Percentiles rank a stretch among this genome's conserved stretches.
These are phyloP conservation scores for Cynodonichthys magdalenae DNA, from an alignment of 2,797 vertebrate genomes.

Conservation along the genomic window DNA sequence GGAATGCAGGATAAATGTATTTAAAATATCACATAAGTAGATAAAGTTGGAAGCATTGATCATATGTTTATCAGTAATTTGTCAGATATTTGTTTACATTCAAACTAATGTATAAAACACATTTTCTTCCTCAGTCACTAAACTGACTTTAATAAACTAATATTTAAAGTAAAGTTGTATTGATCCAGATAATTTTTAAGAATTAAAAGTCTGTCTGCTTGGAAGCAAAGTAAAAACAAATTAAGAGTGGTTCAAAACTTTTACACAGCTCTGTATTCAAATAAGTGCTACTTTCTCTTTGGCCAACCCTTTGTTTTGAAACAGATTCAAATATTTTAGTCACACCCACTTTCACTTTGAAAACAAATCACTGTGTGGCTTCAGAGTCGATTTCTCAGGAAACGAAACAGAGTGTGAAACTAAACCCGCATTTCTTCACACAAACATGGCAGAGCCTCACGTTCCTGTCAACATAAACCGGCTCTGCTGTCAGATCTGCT, in stretches of 20 bases:
- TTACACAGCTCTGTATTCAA: too few species aligned
- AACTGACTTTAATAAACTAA: not conserved
- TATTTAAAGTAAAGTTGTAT: too few species aligned
- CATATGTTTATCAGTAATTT: not conserved
- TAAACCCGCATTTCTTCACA: not conserved
- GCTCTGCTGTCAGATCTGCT: conserved; percentile 38
- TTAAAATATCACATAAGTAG: too few species aligned
- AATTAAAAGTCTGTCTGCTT: not conserved
- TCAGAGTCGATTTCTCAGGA: not conserved
- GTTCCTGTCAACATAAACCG: not conserved
- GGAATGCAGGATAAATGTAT: too few species aligned
- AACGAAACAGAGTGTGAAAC: conserved; percentile 22
- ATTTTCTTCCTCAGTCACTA: not conserved
- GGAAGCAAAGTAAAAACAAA: too few species aligned
- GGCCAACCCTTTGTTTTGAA: not conserved
- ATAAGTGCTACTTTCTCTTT: not conserved
- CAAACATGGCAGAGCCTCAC: conserved; percentile 23
- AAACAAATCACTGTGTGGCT: not conserved
- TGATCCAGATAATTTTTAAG: not conserved
- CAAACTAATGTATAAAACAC: not conserved
- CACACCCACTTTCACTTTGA: conserved; percentile 26
- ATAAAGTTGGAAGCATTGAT: too few species aligned
- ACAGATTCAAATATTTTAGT: conserved; percentile 7
- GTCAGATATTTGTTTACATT: not conserved
- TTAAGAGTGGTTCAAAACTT: too few species aligned